Conservation (phyloP, 2,888 invertebrate genomes). For the Brachyptera risi region DNA sequence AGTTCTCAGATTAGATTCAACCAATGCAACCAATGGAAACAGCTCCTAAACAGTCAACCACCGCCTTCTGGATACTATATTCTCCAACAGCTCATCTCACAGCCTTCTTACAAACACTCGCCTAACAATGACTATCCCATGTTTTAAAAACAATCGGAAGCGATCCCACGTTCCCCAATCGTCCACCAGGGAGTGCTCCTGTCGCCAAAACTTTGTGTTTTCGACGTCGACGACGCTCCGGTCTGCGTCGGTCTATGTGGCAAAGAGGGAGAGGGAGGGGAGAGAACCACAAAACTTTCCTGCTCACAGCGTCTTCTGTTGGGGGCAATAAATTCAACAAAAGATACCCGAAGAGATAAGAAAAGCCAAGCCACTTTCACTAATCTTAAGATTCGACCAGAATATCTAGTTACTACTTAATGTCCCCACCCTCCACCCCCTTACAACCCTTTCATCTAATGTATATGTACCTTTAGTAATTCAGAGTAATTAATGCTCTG, state of each 20-base stretch:
- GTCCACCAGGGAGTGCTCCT: slow-evolving; percentile 15
- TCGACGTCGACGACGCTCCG: too few relatives aligned
- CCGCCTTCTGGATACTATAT: too few relatives aligned
- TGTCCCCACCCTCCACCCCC: slow-evolving; percentile 1
- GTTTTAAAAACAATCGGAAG: slow-evolving; percentile 20
- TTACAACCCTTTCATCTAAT: not conserved
- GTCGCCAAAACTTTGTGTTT: slow-evolving; percentile 9
- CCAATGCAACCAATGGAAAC: too few relatives aligned
- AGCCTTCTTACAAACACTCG: too few relatives aligned
- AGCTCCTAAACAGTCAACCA: too few relatives aligned
- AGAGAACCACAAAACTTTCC: slow-evolving; percentile 17
- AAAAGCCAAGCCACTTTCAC: slow-evolving; percentile 27
- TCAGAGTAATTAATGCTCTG: not conserved
- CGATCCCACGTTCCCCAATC: slow-evolving; percentile 10
- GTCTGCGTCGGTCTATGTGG: not conserved
- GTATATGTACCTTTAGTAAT: slow-evolving; percentile 5
- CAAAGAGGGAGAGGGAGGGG: not conserved
- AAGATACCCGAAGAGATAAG: slow-evolving; percentile 28
- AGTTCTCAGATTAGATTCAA: too few relatives aligned
- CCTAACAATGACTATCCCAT: not conserved
- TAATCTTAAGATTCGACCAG: slow-evolving; percentile 25
- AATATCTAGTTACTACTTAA: slow-evolving; percentile 26
- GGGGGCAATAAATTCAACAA: slow-evolving; percentile 26
- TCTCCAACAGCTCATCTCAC: too few relatives aligned
- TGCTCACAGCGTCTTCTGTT: slow-evolving; percentile 20